Base-by-base conservation (phyloP, 2,797 vertebrate genomes). In the Danio jaintianensis region DNA sequence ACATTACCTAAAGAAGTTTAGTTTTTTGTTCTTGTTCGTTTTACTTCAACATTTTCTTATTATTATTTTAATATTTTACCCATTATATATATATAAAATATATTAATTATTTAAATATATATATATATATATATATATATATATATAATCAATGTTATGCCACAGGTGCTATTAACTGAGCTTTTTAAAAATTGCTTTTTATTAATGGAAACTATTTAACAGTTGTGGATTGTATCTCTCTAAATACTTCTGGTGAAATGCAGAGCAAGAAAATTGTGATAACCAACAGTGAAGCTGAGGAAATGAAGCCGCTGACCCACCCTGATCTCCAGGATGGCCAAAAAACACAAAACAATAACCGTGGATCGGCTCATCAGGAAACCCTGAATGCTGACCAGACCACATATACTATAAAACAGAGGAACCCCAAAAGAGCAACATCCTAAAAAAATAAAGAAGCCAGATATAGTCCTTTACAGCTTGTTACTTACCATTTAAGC, bases 311-410 rank as follows among this genome's bases (percentile, higher is more conserved):
- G 59, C 15, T 29, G 6, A 56, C 88, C 53, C 85, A 89, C 89
- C 84, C 85, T 56, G 62, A 77, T 75, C 80, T 82, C 56, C 86
- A 89, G 90, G 86, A 90, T 84, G 86, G 89, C 82, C 86, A 85
- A 76, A 83, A 82, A 43, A 75, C 59, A 83, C 75, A 86, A 89
- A 92, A 93, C 91, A 94, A 93, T 93, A 87, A 90, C 74, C 13
- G 67, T 71, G 85, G 78, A 89, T 82, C 84, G 20, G 69, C 58
- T 79, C 43, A 45, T 83, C 86, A 86, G 86, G 83, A 88, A 87
- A 78, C 62, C 13, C 42, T 15, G 22, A 76, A 50, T 40, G 56
- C 63, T 56, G 58, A 83, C 52, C 45, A 50, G 52, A 78, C 66
- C 73, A 13, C 69, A 56, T 77, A 75, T 75, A 79, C 83, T 78